Base-by-base conservation (phyloP, 2,113 vertebrate genomes). In the Petroica traversi region DNA sequence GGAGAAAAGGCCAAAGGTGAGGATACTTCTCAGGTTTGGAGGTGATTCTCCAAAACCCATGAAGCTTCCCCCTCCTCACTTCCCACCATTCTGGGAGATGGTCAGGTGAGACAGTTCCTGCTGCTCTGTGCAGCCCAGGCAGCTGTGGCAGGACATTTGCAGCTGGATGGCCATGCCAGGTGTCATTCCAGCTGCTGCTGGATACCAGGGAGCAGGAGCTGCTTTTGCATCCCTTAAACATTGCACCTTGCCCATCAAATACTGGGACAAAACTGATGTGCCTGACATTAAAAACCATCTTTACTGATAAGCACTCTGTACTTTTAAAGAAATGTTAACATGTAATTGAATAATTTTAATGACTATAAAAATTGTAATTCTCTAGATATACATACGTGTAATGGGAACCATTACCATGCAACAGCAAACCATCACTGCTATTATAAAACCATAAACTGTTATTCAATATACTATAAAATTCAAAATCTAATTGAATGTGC, bases 381-480 rank as follows among this genome's bases (percentile, higher is more conserved):
- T 97, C 91, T 51, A 95, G 94, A 97, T 96, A 97, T 97, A 96
- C 78, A 94, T 95, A 89, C 26, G 66, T 89, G 83, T 94, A 96
- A 97, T 97, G 96, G 97, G 80, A 95, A 82, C 33, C 79, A 98
- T 98, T 97, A 96, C 34, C 81, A 62, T 96, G 95, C 69, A 97
- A 97, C 89, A 97, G 93, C 96, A 97, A 98, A 81, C 93, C 92
- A 96, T 84, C 89, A 93, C 59, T 88, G 88, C 95, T 97, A 96
- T 98, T 98, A 97, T 94, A 98, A 97, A 97, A 95, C 91, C 76
- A 97, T 97, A 97, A 98, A 97, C 92, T 97, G 95, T 97, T 98
- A 97, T 96, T 97, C 96, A 97, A 86, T 97, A 95, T 75, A 89
- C 96, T 96, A 97, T 97, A 97, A 98, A 98, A 98, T 96, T 93